Conservation (phyloP, 1,140 invertebrate genomes). For the Anthonomus grandis region DNA sequence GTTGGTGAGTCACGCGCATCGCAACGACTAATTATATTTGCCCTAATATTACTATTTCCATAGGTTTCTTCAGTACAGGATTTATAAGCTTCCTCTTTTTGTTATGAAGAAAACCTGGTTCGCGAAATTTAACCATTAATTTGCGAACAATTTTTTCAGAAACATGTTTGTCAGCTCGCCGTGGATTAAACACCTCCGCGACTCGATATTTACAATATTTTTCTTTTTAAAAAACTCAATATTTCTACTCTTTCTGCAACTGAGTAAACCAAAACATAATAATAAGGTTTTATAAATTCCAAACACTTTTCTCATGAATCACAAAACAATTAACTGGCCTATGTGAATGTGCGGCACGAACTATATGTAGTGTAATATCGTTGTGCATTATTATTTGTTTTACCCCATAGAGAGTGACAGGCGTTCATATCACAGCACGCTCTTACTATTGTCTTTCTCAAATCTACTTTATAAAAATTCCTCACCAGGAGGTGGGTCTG, state of each 20-base stretch:
- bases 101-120: not conserved
- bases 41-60: not conserved
- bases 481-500: too few species aligned
- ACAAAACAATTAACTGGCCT: too few species aligned
- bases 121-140: not conserved
- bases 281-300: too few species aligned
- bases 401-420: too few species aligned
- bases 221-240: conserved; percentile 3
- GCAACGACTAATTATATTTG: not conserved
- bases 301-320: too few species aligned
- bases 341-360: too few species aligned
- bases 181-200: conserved; percentile 1
- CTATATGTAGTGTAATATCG: too few species aligned
- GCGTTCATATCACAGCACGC: too few species aligned
- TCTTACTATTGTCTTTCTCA: too few species aligned
- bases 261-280: not conserved
- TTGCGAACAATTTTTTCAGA: not conserved
- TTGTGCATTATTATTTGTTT: too few species aligned
- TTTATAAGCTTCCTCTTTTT: not conserved
- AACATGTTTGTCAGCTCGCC: not conserved
- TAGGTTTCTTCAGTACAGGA: not conserved
- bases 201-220: not conserved
- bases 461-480: too few species aligned
- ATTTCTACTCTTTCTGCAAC: not conserved
- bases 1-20: too few species aligned